Conservation (phyloP, 2,888 invertebrate species). For the Lasioglossum lativentre region DNA sequence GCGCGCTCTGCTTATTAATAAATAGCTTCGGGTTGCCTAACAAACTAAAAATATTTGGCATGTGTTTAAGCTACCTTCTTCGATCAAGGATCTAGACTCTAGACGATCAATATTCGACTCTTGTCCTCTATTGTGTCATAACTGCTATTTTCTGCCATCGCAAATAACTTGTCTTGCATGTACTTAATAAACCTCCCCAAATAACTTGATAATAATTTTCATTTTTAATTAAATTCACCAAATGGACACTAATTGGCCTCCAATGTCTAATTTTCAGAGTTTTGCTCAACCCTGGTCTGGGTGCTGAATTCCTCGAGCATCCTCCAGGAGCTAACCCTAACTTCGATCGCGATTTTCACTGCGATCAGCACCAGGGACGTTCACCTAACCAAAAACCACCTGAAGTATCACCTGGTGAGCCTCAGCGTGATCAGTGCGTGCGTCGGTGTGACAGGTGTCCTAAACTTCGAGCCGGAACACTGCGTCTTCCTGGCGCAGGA, state of each 20-base stretch:
- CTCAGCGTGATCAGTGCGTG: constrained; percentile 84
- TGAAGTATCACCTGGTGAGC: constrained; percentile 85
- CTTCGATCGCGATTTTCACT: constrained; percentile 84
- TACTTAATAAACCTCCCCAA: neutral
- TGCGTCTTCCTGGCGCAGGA: constrained; percentile 81
- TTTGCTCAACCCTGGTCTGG: constrained; percentile 85
- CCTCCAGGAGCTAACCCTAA: constrained; percentile 85
- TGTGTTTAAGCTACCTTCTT: neutral
- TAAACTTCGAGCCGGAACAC: constrained; percentile 82
- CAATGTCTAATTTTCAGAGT: constrained; percentile 68
- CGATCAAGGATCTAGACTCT: neutral
- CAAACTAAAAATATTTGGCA: neutral
- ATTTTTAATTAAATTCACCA: too few relatives aligned
- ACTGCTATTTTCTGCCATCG: neutral
- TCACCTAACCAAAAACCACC: constrained; percentile 82
- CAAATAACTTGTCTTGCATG: neutral
- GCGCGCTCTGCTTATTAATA: neutral
- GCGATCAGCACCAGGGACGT: constrained; percentile 78
- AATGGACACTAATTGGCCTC: neutral
- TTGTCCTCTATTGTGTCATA: neutral
- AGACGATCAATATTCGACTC: neutral
- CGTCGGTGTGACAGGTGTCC: constrained; percentile 85
- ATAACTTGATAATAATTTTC: too few relatives aligned
- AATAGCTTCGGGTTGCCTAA: neutral
- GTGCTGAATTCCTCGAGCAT: constrained; percentile 84